Conservation (phyloP, 2,113 vertebrate genomes). For the Neolamprologus kungweensis region DNA sequence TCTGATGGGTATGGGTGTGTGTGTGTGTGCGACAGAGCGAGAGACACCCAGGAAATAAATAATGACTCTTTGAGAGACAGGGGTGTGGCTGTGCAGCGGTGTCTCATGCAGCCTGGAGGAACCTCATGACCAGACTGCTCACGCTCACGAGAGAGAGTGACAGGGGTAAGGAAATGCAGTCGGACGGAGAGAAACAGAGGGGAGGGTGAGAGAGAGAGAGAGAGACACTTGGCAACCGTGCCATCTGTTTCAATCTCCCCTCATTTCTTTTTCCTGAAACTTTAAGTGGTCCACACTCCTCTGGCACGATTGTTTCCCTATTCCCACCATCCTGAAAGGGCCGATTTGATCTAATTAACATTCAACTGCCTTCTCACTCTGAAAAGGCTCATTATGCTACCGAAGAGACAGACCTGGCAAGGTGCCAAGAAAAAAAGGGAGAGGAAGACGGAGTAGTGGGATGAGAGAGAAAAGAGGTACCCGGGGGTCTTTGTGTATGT, state of each 20-base stretch:
- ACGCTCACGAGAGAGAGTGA: neutral
- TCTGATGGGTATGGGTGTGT: neutral
- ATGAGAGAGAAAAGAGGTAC: neutral
- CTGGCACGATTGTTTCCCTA: conserved; percentile 45
- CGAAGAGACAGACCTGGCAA: conserved; percentile 34
- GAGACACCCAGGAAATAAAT: conserved; percentile 1
- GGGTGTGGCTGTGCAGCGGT: conserved; percentile 14
- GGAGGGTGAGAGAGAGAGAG: neutral
- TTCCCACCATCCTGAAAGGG: conserved; percentile 61
- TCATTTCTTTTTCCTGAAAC: conserved; percentile 16
- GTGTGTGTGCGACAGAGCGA: neutral
- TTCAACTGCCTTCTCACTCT: conserved; percentile 59
- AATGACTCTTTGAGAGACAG: neutral
- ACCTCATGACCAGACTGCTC: neutral
- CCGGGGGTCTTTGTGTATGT: neutral
- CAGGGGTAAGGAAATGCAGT: neutral
- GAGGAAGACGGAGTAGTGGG: neutral
- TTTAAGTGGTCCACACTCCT: conserved; percentile 39
- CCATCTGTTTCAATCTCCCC: conserved; percentile 14
- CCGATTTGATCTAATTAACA: conserved; percentile 72
- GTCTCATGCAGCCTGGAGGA: neutral
- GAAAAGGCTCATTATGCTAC: conserved; percentile 69
- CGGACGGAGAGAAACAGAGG: neutral
- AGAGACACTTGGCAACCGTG: neutral
- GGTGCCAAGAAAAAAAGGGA: conserved; percentile 41